These are phyloP conservation scores for Aphaenogaster ashmeadi DNA, from an alignment of 1,140 invertebrate genomes.

Conservation along the genomic window DNA sequence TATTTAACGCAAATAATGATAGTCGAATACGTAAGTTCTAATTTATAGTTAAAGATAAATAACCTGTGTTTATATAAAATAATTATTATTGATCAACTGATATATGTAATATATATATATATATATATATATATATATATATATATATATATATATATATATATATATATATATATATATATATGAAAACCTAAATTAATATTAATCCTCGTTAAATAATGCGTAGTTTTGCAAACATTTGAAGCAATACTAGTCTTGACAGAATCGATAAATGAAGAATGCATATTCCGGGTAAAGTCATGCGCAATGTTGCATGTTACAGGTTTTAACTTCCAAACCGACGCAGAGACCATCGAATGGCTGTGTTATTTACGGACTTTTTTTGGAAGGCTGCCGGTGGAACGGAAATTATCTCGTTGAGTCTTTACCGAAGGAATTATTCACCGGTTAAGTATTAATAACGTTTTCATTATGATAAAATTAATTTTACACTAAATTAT, in stretches of 20 bases:
- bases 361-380: slow-evolving; percentile 91
- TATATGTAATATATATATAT: background rate
- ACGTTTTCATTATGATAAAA: background rate
- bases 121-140: too few relatives aligned
- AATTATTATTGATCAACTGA: background rate
- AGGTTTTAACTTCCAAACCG: slow-evolving; percentile 87
- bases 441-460: slow-evolving; percentile 86
- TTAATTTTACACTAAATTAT: background rate
- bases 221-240: slow-evolving; percentile 9
- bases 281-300: background rate
- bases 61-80: background rate
- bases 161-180: too few relatives aligned
- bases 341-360: slow-evolving; percentile 89
- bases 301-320: slow-evolving; percentile 21
- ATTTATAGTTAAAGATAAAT: background rate
- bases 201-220: background rate
- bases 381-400: slow-evolving; percentile 92
- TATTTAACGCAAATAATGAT: background rate
- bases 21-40: background rate
- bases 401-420: slow-evolving; percentile 88
- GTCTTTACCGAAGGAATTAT: slow-evolving; percentile 89
- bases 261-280: background rate
- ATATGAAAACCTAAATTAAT: slow-evolving; percentile 4
- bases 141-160: too few relatives aligned
- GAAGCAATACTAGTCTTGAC: background rate